Evolutionary conservation across 1,140 invertebrate species (phyloP).

Genomic region (Platorchestia sp.): DNA sequence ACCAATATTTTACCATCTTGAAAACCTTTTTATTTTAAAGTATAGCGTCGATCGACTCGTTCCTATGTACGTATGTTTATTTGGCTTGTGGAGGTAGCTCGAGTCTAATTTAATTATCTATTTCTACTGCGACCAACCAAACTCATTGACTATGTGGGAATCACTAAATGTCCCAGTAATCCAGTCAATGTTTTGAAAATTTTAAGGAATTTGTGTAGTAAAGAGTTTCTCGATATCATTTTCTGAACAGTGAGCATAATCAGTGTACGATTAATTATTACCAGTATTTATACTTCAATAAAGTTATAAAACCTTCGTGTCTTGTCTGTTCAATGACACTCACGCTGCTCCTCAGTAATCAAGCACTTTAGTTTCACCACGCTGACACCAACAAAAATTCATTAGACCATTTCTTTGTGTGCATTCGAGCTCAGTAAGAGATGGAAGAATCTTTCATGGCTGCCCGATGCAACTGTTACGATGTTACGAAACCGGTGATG

Average conservation of each 20-base stretch:
- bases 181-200: not conserved
- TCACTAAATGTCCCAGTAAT: not conserved
- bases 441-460: not conserved
- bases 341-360: not conserved
- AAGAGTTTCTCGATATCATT: not conserved
- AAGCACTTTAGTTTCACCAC: not conserved
- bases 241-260: not conserved
- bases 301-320: not conserved
- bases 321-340: not conserved
- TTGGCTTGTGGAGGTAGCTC: too few relatives aligned
- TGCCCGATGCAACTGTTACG: not conserved
- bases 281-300: not conserved
- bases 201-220: not conserved
- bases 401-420: not conserved
- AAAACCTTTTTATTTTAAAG: not conserved
- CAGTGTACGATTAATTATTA: not conserved
- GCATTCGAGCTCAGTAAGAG: not conserved
- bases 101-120: too few relatives aligned
- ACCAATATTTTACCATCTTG: not conserved
- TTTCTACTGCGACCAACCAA: too few relatives aligned
- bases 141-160: too few relatives aligned
- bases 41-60: not conserved
- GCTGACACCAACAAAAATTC: not conserved
- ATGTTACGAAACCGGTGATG: not conserved
- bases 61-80: too few relatives aligned